These are phyloP conservation scores for Stenchaetothrips biformis DNA, from an alignment of 2,888 invertebrate genomes.

Conservation along the genomic window DNA sequence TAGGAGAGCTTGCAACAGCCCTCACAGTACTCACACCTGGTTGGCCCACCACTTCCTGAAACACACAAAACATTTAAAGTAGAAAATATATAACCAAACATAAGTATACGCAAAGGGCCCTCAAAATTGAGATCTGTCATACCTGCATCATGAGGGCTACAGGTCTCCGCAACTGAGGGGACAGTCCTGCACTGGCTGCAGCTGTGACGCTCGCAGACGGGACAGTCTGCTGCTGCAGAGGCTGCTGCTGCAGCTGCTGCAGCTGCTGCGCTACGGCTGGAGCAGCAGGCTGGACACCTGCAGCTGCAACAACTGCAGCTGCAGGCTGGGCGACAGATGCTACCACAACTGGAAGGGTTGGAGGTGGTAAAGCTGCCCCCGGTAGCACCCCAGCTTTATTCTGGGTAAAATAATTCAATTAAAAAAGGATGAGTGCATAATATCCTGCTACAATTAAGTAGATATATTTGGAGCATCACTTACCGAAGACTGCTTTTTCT, in stretches of 20 bases:
- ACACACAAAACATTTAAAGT: not conserved
- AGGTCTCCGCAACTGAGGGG: not conserved
- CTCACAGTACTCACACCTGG: slow-evolving; percentile 32
- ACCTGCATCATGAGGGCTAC: slow-evolving; percentile 27
- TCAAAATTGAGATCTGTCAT: not conserved
- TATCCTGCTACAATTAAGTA: not conserved
- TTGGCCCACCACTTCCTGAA: slow-evolving; percentile 27
- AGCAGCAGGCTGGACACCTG: slow-evolving; percentile 35
- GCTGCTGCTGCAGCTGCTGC: slow-evolving; percentile 45
- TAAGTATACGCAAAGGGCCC: too few species aligned
- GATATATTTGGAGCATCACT: not conserved
- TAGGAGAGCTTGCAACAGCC: slow-evolving; percentile 39
- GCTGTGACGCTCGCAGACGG: slow-evolving; percentile 41
- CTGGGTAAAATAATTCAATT: not conserved
- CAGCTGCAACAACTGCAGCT: slow-evolving; percentile 35
- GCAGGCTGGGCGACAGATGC: slow-evolving; percentile 36
- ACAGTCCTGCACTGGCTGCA: slow-evolving; percentile 34
- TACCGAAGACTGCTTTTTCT: slow-evolving; percentile 50
- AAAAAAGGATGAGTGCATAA: not conserved
- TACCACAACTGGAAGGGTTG: slow-evolving; percentile 40
- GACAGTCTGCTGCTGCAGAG: slow-evolving; percentile 46
- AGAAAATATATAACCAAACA: not conserved
- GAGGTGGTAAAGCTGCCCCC: slow-evolving; percentile 27
- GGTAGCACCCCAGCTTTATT: not conserved
- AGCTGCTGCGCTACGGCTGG: not conserved